Base-by-base conservation (phyloP, 2,888 invertebrate genomes). In the Parascotia fuliginaria region DNA sequence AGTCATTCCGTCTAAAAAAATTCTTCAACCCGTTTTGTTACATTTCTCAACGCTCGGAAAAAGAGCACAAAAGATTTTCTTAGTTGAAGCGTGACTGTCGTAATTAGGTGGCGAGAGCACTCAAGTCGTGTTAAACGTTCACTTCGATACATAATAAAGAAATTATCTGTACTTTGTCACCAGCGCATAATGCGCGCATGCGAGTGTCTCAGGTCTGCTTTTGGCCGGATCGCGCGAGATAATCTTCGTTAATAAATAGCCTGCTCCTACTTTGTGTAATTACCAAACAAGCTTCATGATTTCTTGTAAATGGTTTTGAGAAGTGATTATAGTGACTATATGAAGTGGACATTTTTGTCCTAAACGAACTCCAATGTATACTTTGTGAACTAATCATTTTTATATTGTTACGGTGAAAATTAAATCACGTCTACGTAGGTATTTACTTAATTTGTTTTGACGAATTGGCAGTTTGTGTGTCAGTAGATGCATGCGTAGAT, bases 51-150 rank as follows among this genome's bases (percentile, higher is more conserved):
- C 81, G 83, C 81, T 81, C 81, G 84, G 85, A 86, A 85, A 87
- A 87, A 87, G 84, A 82, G 84, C 84, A 89, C 88, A 89, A 89
- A 88, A 89, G 87, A 83, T 83, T 88, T 89, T 87, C 89, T 88
- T 87, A 86, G 89, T 81, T 77, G 83, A 85, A 87, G 89, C 91
- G 89, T 91, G 91, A 91, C 90, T 84, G 83, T 78, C 79, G 87
- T 90, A 90, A 90, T 90, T 89, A 89, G 87, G 83, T 86, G 87
- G 79, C 84, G 80, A 80, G 79, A 79, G 81, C 77, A 75, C 64
- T 74, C 40, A 37, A 68, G 58, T 65, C 60, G 56, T 68, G 70
- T 58, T 68, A 66, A 64, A 63, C 64, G 70, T 57, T 65, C 57
- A 31, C 40, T 55, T 58, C 54, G 57, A 63, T 68, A 67, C 60